A percentile compares a stretch with the other conserved stretches of the same genome.
Conservation (phyloP, 2,888 invertebrate species). For the Chrysodeixis includens region DNA sequence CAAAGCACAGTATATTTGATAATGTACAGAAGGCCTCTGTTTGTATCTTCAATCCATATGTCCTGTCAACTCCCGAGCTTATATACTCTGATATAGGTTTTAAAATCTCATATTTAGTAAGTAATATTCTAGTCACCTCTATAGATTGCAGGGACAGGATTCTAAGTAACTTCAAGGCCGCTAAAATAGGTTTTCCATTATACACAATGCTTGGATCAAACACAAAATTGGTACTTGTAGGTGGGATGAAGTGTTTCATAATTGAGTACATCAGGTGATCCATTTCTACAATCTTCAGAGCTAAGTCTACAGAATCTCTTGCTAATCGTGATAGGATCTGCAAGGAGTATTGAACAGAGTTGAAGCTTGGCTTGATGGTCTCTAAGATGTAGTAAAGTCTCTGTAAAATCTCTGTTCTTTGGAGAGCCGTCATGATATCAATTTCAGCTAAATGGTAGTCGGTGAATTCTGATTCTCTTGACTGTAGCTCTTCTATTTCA, state of each 20-base stretch:
- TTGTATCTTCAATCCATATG: conserved; percentile 89
- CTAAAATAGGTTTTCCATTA: conserved; percentile 90
- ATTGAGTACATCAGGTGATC: conserved; percentile 91
- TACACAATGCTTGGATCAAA: conserved; percentile 87
- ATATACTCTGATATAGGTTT: conserved; percentile 88
- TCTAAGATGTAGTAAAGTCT: conserved; percentile 94
- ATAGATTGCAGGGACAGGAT: conserved; percentile 91
- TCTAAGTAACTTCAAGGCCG: conserved; percentile 93
- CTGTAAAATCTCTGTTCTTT: conserved; percentile 93
- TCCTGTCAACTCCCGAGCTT: conserved; percentile 85
- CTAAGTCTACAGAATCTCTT: conserved; percentile 92
- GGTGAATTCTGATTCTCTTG: conserved; percentile 91
- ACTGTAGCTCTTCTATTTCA: conserved; percentile 88
- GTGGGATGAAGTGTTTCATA: conserved; percentile 89
- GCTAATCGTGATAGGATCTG: conserved; percentile 94
- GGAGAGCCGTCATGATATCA: conserved; percentile 93
- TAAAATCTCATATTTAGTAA: conserved; percentile 87
- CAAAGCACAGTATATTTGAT: conserved; percentile 88
- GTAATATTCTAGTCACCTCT: conserved; percentile 86
- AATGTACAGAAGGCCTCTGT: conserved; percentile 90
- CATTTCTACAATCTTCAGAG: conserved; percentile 90
- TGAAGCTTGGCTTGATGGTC: conserved; percentile 91
- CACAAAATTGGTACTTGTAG: conserved; percentile 73
- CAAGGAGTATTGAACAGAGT: conserved; percentile 92
- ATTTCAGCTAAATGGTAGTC: conserved; percentile 96